Percentiles rank a stretch among this genome's conserved stretches.
Conservation (phyloP, 2,797 vertebrate species). For the Myotis pilosus region DNA sequence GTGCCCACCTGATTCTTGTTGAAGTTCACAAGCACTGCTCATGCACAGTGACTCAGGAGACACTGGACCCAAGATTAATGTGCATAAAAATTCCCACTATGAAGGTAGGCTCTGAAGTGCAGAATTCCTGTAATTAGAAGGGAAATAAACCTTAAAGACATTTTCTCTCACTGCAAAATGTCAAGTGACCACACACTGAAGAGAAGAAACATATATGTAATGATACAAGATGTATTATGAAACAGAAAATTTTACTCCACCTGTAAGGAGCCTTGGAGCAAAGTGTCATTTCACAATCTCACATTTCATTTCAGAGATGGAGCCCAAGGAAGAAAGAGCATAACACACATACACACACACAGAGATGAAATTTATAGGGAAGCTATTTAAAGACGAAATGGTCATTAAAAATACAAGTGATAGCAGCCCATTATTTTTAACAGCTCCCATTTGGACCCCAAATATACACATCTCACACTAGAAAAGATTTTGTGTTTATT, state of each 20-base stretch:
- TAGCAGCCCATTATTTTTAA: neutral
- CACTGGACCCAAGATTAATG: conserved; percentile 52
- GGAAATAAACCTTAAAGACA: conserved; percentile 1
- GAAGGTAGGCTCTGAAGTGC: neutral
- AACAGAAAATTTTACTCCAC: neutral
- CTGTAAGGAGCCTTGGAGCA: neutral
- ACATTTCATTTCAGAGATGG: neutral
- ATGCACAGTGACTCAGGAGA: accelerated
- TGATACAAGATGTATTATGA: neutral
- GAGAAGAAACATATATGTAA: neutral
- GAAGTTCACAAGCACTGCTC: neutral
- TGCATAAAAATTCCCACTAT: conserved; percentile 37
- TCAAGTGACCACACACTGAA: neutral
- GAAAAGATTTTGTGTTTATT: neutral
- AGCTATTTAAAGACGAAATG: neutral
- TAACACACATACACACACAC: neutral
- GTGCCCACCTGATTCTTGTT: accelerated
- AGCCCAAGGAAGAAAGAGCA: neutral
- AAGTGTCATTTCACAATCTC: neutral
- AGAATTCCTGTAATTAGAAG: conserved; percentile 42
- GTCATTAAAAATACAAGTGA: neutral
- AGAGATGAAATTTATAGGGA: neutral
- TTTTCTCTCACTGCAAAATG: conserved; percentile 51
- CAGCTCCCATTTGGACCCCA: neutral
- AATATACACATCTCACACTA: neutral